Base-by-base conservation (phyloP, 2,113 vertebrate genomes). In the Phyllostomus hastatus region DNA sequence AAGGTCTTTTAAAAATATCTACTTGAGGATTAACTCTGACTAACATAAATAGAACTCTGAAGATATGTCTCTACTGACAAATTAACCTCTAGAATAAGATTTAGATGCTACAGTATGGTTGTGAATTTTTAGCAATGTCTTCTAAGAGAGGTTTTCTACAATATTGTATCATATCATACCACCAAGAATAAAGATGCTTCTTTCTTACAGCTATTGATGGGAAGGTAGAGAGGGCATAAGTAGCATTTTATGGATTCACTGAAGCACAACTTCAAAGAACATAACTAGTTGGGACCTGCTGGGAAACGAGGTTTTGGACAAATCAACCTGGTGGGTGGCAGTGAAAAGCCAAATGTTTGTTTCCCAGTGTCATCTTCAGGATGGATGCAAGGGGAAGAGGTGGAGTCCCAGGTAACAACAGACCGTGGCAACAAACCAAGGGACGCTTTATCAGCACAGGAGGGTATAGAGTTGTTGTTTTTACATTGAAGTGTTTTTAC, bases 191-290 rank as follows among this genome's bases (percentile, higher is more conserved):
- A 89, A 95, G 64, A n/a, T 73, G 1, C 31, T 52, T 88, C 57
- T 92, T 70, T 86, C 6, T 43, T 41, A 20, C 24, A 95, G 28
- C 20, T 88, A 78, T 85, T 96, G 54, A 94, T 87, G 48, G 31
- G n/a, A 85, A 96, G 88, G 43, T 76, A 52, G 7, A 94, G 22
- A 88, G 35, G 66, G 7, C 54, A 80, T 24, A 38, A 88, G 59
- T 80, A 61, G 41, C 78, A 94, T 85, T 90, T 91, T 95, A 90
- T 94, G 85, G 46, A 94, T 76, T 92, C 52, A 93, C 38, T 85
- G 57, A 96, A 92, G 93, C 75, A 72, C 70, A 82, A 35, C 41
- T 97, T 96, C 81, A 73, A 94, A 95, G 59, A 88, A 72, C 82
- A 69, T 66, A 90, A 84, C 57, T 90, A 28, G 66, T 76, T 90